Conservation (phyloP, 2,113 vertebrate genomes). For the Calidris pygmaea region DNA sequence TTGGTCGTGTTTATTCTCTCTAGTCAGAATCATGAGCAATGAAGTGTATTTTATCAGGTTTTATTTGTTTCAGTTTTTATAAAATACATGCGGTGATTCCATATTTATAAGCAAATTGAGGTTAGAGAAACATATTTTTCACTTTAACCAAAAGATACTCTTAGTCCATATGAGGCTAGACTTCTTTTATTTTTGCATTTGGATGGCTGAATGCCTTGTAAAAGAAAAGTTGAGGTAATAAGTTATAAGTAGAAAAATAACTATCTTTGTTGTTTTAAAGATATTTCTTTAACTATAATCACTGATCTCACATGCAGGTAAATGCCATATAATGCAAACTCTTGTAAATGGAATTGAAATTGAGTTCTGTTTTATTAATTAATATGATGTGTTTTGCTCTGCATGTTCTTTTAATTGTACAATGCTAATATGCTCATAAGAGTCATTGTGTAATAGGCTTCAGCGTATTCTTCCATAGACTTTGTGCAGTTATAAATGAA, state of each 20-base stretch:
- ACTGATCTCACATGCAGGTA: not conserved
- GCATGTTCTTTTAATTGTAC: not conserved
- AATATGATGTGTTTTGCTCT: not conserved
- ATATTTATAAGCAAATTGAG: not conserved
- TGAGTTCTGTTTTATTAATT: not conserved
- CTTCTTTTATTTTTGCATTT: not conserved
- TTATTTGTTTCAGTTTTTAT: slow-evolving; percentile 17
- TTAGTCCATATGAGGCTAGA: not conserved
- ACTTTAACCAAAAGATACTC: not conserved
- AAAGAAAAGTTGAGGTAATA: not conserved
- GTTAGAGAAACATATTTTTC: not conserved
- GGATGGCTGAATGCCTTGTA: not conserved
- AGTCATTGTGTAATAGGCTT: not conserved
- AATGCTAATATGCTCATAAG: not conserved
- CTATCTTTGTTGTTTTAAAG: not conserved
- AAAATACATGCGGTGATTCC: not conserved
- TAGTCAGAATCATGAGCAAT: not conserved
- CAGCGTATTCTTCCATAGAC: not conserved
- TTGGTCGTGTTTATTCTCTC: not conserved
- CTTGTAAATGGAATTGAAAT: not conserved
- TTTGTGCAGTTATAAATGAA: slow-evolving; percentile 33
- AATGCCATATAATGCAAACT: not conserved
- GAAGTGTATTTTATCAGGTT: slow-evolving; percentile 4
- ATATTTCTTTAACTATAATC: not conserved
- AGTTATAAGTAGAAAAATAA: not conserved